phyloP scores from a whole-genome alignment of 2,888 invertebrate genomes.

The Mesorhabditis belari region DNA sequence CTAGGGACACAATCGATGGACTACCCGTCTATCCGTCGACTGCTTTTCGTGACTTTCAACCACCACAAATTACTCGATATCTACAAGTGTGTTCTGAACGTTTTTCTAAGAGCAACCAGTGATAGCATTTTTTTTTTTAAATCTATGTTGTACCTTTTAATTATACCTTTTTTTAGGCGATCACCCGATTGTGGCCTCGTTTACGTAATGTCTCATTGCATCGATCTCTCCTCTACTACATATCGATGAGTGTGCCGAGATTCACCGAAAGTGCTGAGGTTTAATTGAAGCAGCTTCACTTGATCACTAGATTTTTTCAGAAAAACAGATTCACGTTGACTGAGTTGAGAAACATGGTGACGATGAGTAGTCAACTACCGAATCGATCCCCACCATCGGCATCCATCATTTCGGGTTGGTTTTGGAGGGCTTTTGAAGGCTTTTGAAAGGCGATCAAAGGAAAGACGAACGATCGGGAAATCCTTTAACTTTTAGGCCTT shows the following conservation, averaged over 20 bases:
- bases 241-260: background rate
- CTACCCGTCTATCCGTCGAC: slow-evolving; percentile 1
- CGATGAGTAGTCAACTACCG: slow-evolving; percentile 1
- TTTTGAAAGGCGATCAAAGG: too few species aligned
- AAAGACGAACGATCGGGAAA: too few species aligned
- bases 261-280: background rate
- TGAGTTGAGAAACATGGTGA: slow-evolving; percentile 1
- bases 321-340: too few species aligned
- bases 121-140: background rate
- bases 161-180: background rate
- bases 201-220: background rate
- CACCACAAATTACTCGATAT: background rate
- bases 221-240: background rate
- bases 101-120: too few species aligned
- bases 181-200: background rate
- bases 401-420: slow-evolving; percentile 12
- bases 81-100: background rate
- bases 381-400: slow-evolving; percentile 2
- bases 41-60: background rate
- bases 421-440: background rate
- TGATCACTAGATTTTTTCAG: too few species aligned
- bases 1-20: slow-evolving; percentile 13
- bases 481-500: slow-evolving; percentile 10
- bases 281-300: too few species aligned
- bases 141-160: too few species aligned